These are phyloP conservation scores for Lepidurus couesii DNA, from an alignment of 1,140 invertebrate species.

Conservation along the genomic window DNA sequence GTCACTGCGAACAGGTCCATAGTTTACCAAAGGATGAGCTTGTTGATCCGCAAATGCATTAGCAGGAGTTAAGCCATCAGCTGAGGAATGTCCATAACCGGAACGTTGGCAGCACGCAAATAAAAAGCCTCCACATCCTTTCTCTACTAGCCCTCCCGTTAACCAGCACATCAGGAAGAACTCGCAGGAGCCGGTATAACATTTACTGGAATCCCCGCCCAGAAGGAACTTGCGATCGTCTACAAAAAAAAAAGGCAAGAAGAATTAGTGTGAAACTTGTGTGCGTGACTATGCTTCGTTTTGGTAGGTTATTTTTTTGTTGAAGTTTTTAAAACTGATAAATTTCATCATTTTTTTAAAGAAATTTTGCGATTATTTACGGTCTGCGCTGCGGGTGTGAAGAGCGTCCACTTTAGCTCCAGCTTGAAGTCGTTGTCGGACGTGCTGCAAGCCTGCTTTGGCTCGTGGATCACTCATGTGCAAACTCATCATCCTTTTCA, in stretches of 20 bases:
- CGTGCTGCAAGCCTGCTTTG: slow-evolving; percentile 21
- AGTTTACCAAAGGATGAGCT: slow-evolving; percentile 50
- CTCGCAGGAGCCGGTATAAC: slow-evolving; percentile 71
- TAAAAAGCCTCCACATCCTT: slow-evolving; percentile 71
- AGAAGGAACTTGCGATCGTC: slow-evolving; percentile 36
- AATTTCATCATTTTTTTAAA: not conserved
- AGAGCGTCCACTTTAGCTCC: not conserved
- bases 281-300: not conserved
- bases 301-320: not conserved
- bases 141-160: slow-evolving; percentile 77
- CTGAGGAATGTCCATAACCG: slow-evolving; percentile 34
- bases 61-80: slow-evolving; percentile 55
- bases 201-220: slow-evolving; percentile 50
- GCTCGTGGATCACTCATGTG: slow-evolving; percentile 15
- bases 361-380: not conserved
- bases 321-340: not conserved
- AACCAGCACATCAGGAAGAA: slow-evolving; percentile 91
- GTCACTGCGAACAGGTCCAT: slow-evolving; percentile 65
- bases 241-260: not conserved
- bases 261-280: not conserved
- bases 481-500: slow-evolving; percentile 17
- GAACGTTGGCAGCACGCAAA: slow-evolving; percentile 77
- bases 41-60: slow-evolving; percentile 43
- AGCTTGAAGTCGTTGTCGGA: slow-evolving; percentile 5
- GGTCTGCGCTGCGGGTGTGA: slow-evolving; percentile 6